Evolutionary conservation across 2,113 vertebrate species (phyloP).

Genomic region (Ceyx melanurus): DNA sequence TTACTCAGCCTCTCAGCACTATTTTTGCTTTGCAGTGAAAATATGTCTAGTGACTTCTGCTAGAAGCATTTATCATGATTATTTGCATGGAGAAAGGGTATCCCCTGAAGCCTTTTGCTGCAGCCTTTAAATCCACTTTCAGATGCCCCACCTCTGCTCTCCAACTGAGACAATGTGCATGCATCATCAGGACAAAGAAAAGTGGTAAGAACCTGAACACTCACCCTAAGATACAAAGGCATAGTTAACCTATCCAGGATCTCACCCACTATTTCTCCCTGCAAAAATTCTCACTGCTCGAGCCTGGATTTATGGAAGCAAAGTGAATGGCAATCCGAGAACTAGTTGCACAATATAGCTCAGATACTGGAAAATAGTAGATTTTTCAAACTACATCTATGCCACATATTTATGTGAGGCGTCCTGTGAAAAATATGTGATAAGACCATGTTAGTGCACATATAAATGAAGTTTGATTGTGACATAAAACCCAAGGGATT

Average conservation of each 20-base stretch:
- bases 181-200: not conserved
- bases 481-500: not conserved
- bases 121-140: not conserved
- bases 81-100: accelerated
- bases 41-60: not conserved
- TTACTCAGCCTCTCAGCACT: not conserved
- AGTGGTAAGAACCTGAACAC: not conserved
- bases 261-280: not conserved
- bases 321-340: not conserved
- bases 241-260: not conserved
- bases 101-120: not conserved
- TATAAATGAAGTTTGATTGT: not conserved
- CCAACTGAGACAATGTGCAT: not conserved
- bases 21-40: not conserved
- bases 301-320: not conserved
- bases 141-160: not conserved
- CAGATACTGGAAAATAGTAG: not conserved
- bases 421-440: not conserved
- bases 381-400: not conserved
- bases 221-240: accelerated
- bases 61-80: not conserved
- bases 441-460: not conserved
- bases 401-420: not conserved
- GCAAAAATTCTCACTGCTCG: not conserved
- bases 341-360: not conserved